Evolutionary conservation across 1,140 invertebrate species (phyloP), one percentile per base, ranked within the genome.

Genomic region (Chymomyza costata): DNA sequence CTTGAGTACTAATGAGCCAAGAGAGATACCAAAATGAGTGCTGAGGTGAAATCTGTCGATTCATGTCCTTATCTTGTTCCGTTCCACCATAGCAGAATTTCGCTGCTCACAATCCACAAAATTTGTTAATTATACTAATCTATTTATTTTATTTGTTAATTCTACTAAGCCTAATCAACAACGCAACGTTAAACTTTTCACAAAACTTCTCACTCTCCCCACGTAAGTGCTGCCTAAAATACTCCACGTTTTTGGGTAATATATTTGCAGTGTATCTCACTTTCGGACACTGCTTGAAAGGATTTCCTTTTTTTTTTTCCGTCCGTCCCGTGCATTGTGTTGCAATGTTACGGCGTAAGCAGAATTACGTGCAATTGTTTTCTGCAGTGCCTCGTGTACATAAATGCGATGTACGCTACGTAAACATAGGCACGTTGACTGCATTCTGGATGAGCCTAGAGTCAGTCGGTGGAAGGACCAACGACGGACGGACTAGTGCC

Each of bases 281-380:
- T n/a, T n/a, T n/a, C n/a, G n/a, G n/a, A n/a, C n/a, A n/a, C n/a
- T n/a, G n/a, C n/a, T n/a, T n/a, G n/a, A n/a, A n/a, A n/a, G n/a
- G n/a, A 11, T 35, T 35, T 35, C 45, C 44, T 32, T 47, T 39
- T 43, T 48, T 58, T 57, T 55, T 21, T 49, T 47, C 18, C 35
- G 25, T 19, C 15, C 28, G 21, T 53, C 48, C 3, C 47, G 19
- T 54, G 65, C 55, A 57, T 62, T 81, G 68, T 37, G 10, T 81
- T 65, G 74, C 68, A 74, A 74, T 68, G 74, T 37, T 62, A 80
- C 73, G 40, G 56, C 76, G 74, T 81, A 76, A 81, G 74, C 74
- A 81, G 74, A 81, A 81, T 81, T 81, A 81, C 74, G 74, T 81
- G 74, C 74, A 73, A 81, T 81, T 81, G 74, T 81, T 81, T 74